Evolutionary conservation across 2,113 vertebrate genomes (phyloP), one percentile per base, ranked within the genome.

Genomic region (Hemiscyllium ocellatum): DNA sequence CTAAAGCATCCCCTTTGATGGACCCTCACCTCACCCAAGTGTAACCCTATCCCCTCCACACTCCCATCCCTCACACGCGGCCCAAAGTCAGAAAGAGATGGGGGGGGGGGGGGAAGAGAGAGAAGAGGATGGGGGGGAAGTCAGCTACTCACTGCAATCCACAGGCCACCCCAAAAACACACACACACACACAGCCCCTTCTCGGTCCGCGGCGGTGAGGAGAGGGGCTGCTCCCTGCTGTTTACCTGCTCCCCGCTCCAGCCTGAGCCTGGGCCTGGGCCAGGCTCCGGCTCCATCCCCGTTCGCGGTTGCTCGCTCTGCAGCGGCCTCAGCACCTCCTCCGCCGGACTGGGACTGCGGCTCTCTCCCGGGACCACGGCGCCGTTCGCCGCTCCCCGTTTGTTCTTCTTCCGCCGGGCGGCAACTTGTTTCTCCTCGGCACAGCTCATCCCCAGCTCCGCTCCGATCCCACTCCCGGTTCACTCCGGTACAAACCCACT

Each of bases 371-470:
- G 68, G 22, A 95, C 94, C 24, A 69, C 94, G 20, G n/a, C 8
- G 66, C 37, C 70, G 93, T 72, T 94, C 20, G 42, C 68, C 7
- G 65, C 22, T 37, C 42, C 68, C n/a, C 68, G 66, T 29, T 95
- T 95, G 19, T 95, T 95, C 47, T 70, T 95, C 69, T 95, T 95
- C 94, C 68, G 72, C 17, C 94, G 94, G 12, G 68, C 94, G 42
- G 42, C 94, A 24, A 72, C 94, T 22, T 68, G 94, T 95, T 95
- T 95, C 94, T 95, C 94, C 68, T 95, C 94, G 94, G 69, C 94
- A 47, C 94, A 95, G 94, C 42, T 95, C 94, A 95, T 95, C 42
- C 66, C 56, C 66, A 15, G 90, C 29, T 66, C 56, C 12, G 90
- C 29, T 66, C 56, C 12, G 13, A 1, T 33, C 15, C 24, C 91